Percentiles rank a stretch among this genome's conserved stretches.
phyloP scores from a whole-genome alignment of 1,140 invertebrate species.

The Drosophila navojoa region DNA sequence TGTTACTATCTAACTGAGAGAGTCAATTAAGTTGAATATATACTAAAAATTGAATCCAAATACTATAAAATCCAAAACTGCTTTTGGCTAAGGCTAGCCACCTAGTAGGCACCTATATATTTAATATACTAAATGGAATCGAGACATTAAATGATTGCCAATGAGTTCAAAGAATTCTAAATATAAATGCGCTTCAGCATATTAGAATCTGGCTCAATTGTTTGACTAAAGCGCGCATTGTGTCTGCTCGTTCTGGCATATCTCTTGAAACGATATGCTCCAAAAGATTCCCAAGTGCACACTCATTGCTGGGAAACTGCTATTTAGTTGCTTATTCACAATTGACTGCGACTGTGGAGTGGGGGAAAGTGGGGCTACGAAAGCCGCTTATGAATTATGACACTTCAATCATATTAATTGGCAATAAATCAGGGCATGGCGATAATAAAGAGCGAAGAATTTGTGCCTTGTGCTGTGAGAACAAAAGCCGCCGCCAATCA shows the following conservation, averaged over 20 bases:
- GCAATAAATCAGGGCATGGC: slow-evolving; percentile 77
- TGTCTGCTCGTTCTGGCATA: not conserved
- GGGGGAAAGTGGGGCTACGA: slow-evolving; percentile 3
- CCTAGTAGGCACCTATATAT: no score
- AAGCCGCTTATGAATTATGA: slow-evolving; percentile 66
- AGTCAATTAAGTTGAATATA: no score
- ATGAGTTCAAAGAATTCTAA: not conserved
- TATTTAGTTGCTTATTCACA: slow-evolving; percentile 5
- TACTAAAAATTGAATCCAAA: no score
- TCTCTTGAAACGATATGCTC: not conserved
- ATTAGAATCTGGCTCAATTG: not conserved
- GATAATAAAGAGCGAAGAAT: slow-evolving; percentile 64
- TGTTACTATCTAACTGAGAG: no score
- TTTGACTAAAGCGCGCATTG: not conserved
- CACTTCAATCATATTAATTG: slow-evolving; percentile 83
- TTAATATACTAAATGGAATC: no score
- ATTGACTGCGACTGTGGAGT: not conserved
- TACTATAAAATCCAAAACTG: no score
- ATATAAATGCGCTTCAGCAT: not conserved
- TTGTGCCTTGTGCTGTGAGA: slow-evolving; percentile 43
- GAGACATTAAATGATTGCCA: not conserved
- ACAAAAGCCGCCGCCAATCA: slow-evolving; percentile 80
- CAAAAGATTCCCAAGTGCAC: slow-evolving; percentile 19
- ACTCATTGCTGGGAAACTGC: slow-evolving; percentile 12
- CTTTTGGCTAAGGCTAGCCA: no score